Base-by-base conservation (phyloP, 2,888 invertebrate species). In the Dusona sp. region DNA sequence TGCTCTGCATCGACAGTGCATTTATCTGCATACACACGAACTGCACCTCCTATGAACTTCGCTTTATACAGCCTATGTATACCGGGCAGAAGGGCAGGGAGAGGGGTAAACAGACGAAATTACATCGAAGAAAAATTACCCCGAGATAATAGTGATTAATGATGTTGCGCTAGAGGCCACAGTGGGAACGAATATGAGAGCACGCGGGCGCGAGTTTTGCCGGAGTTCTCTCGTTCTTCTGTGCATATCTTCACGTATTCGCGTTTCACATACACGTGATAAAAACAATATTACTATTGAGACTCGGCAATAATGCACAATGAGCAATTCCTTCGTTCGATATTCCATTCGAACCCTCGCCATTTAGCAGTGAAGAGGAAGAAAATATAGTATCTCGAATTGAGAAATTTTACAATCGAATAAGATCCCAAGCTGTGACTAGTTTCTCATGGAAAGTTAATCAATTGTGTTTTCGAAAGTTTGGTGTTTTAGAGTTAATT, bases 51-150 rank as follows among this genome's bases (percentile, higher is more conserved):
- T 74, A 68, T 38, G 74, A 80, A 33, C 54, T 67, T 54, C 22
- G 33, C 33, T 57, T 42, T 25, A n/a, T 38, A 42, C 19, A 48
- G 72, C 54, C 64, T 79, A 73, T 72, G 67, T 78, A 38, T 64
- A 51, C 29, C n/a, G 91, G 91, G 91, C 91, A 22, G 22, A 48
- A n/a, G 65, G 33, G 67, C 16, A 36, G 51, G 51, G 77, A 22
- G 22, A 29, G 91, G 92, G 93, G 91, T 92, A 92, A 93, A 93
- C 92, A 93, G 92, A 92, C 92, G 91, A 93, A 93, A 93, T 93
- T 92, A 93, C 92, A 93, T 92, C 90, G 92, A 93, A 93, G 92
- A 93, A 93, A 93, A 93, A 93, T 93, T 92, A 92, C 92, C 90
- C 89, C 91, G 90, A 92, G 93, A 93, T 93, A 93, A 92, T 93